A percentile compares a stretch with the other conserved stretches of the same genome.
Conservation (phyloP, 2,888 invertebrate genomes). For the Agonopterix subpropinquella region DNA sequence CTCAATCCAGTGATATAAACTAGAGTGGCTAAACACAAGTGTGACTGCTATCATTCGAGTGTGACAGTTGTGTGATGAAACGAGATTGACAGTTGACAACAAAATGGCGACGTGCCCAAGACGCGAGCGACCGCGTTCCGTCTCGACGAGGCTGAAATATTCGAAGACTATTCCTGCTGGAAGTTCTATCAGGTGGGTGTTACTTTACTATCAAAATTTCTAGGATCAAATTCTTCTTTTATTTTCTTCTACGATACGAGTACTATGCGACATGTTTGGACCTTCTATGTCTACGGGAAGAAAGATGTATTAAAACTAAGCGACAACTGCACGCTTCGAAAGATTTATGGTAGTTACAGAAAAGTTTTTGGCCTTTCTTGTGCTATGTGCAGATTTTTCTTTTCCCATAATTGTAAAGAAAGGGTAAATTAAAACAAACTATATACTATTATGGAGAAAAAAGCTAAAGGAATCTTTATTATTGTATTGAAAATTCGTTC, state of each 20-base stretch:
- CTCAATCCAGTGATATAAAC: neutral
- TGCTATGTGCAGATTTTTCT: too few species aligned
- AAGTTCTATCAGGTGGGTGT: slow-evolving; percentile 52
- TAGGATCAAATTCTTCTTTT: too few species aligned
- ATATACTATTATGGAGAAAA: too few species aligned
- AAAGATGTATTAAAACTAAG: neutral
- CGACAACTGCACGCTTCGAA: too few species aligned
- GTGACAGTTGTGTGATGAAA: slow-evolving; percentile 5
- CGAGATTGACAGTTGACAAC: slow-evolving; percentile 4
- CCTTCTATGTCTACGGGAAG: neutral
- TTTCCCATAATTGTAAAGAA: too few species aligned
- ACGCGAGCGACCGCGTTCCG: slow-evolving; percentile 40
- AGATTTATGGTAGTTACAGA: too few species aligned
- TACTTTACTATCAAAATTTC: neutral
- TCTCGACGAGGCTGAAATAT: slow-evolving; percentile 56
- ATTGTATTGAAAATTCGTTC: too few species aligned
- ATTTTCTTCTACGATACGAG: too few species aligned
- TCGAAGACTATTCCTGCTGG: slow-evolving; percentile 59
- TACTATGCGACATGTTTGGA: too few species aligned
- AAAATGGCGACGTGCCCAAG: slow-evolving; percentile 62
- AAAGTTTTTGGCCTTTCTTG: too few species aligned
- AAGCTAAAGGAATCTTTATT: too few species aligned
- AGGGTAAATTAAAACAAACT: too few species aligned
- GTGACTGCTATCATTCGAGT: slow-evolving; percentile 1
- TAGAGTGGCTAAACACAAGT: slow-evolving; percentile 2